Evolutionary conservation across 2,113 vertebrate species (phyloP).

Genomic region (Triplophysa dalaica): DNA sequence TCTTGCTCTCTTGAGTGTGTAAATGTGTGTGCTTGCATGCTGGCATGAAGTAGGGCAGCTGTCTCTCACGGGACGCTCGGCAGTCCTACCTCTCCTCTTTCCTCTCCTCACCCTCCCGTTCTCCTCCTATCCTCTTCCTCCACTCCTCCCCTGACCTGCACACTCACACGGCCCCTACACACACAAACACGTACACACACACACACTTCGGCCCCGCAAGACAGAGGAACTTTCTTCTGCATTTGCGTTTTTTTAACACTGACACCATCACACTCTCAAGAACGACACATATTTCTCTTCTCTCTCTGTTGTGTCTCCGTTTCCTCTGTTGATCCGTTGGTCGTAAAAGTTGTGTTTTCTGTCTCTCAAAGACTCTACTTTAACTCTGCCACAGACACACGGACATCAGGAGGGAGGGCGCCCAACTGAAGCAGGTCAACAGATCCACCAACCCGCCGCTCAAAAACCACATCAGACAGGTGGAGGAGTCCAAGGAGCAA

Average conservation of each 20-base stretch:
- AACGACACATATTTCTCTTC: not conserved
- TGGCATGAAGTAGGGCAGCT: slow-evolving; percentile 65
- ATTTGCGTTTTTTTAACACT: slow-evolving; percentile 70
- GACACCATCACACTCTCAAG: slow-evolving; percentile 20
- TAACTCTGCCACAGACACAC: slow-evolving; percentile 55
- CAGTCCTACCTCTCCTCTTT: slow-evolving; percentile 45
- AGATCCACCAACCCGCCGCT: slow-evolving; percentile 62
- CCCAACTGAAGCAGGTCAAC: slow-evolving; percentile 63
- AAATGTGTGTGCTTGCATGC: slow-evolving; percentile 23
- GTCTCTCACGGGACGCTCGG: slow-evolving; percentile 58
- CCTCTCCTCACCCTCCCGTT: slow-evolving; percentile 45
- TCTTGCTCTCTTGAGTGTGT: slow-evolving; percentile 31
- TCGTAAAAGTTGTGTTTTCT: slow-evolving; percentile 41
- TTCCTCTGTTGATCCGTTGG: slow-evolving; percentile 33
- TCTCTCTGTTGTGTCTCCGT: slow-evolving; percentile 49
- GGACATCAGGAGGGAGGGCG: slow-evolving; percentile 65
- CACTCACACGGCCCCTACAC: slow-evolving; percentile 54
- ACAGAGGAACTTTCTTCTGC: slow-evolving; percentile 62
- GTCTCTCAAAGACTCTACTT: not conserved
- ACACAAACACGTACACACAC: slow-evolving; percentile 39
- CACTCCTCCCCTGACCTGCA: slow-evolving; percentile 26
- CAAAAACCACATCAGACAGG: slow-evolving; percentile 47
- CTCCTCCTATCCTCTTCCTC: slow-evolving; percentile 52
- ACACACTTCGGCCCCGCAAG: slow-evolving; percentile 48
- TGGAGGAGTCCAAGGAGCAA: slow-evolving; percentile 48